Conservation (phyloP, 2,888 invertebrate species). For the Phasia obesa region DNA sequence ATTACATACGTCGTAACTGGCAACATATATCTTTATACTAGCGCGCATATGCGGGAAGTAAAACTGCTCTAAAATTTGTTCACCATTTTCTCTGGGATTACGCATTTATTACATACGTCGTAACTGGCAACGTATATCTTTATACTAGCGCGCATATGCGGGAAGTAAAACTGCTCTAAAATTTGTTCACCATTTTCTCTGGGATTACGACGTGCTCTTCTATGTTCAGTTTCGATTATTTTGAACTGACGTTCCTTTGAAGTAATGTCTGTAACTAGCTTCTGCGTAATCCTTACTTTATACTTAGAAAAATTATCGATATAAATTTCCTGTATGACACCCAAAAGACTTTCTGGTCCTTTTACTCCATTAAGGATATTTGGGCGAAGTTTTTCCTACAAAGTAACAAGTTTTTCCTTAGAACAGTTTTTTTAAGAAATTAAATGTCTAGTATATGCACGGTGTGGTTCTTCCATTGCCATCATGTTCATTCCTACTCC, state of each 20-base stretch:
- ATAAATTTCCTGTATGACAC: conserved; percentile 36
- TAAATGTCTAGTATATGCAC: too few species aligned
- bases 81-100: not conserved
- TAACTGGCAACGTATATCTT: not conserved
- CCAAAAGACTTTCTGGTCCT: not conserved
- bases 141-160: too few species aligned
- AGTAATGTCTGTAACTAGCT: not conserved
- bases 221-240: conserved; percentile 21
- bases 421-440: too few species aligned
- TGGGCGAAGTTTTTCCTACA: too few species aligned
- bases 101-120: too few species aligned
- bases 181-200: not conserved
- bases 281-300: conserved; percentile 16
- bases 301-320: conserved; percentile 5
- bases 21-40: not conserved
- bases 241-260: not conserved
- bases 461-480: too few species aligned
- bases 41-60: too few species aligned
- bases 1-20: not conserved
- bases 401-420: too few species aligned
- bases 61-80: too few species aligned
- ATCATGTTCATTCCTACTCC: not conserved
- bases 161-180: too few species aligned
- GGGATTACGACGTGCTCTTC: not conserved
- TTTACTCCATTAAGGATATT: too few species aligned